Percentiles rank a stretch among this genome's conserved stretches.
Conservation (phyloP, 2,113 vertebrate species). For the Petromus typicus region DNA sequence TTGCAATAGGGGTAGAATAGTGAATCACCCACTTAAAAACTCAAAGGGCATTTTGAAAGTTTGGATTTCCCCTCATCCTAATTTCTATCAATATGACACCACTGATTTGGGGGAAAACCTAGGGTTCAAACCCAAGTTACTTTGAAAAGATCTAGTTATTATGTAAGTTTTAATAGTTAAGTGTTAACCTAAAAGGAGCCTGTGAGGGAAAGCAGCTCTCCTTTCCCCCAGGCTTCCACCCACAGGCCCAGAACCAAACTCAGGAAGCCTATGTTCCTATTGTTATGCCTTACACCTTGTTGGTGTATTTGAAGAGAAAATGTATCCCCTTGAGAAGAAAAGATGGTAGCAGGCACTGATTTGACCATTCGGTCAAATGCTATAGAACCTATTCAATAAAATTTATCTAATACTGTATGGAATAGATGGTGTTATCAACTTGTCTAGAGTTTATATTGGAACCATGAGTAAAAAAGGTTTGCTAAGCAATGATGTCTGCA, state of each 20-base stretch:
- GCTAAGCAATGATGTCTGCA: not conserved
- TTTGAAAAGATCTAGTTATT: slow-evolving; percentile 19
- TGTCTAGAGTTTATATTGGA: slow-evolving; percentile 28
- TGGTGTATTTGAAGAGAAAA: slow-evolving; percentile 25
- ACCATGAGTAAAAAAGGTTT: slow-evolving; percentile 10
- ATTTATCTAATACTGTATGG: not conserved
- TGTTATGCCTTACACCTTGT: not conserved
- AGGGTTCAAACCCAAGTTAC: slow-evolving; percentile 10
- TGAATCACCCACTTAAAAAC: slow-evolving; percentile 36
- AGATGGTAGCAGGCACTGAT: not conserved
- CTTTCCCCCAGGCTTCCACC: not conserved
- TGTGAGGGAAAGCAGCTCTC: not conserved
- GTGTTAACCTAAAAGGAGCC: not conserved
- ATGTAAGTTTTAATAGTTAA: slow-evolving; percentile 33
- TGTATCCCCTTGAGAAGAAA: not conserved
- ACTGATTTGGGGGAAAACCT: slow-evolving; percentile 37
- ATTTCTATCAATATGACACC: slow-evolving; percentile 37
- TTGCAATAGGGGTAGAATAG: not conserved
- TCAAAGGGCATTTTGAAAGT: slow-evolving; percentile 28
- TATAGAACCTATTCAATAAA: not conserved
- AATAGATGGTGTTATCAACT: not conserved
- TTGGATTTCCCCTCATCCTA: not conserved
- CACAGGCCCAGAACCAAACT: not conserved
- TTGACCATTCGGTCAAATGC: not conserved
- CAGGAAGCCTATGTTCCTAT: not conserved